Evolutionary conservation across 92 coral and sea anemone species (phyloP), one percentile per base, ranked within the genome.

Genomic region (Isaurus tuberculatus): DNA sequence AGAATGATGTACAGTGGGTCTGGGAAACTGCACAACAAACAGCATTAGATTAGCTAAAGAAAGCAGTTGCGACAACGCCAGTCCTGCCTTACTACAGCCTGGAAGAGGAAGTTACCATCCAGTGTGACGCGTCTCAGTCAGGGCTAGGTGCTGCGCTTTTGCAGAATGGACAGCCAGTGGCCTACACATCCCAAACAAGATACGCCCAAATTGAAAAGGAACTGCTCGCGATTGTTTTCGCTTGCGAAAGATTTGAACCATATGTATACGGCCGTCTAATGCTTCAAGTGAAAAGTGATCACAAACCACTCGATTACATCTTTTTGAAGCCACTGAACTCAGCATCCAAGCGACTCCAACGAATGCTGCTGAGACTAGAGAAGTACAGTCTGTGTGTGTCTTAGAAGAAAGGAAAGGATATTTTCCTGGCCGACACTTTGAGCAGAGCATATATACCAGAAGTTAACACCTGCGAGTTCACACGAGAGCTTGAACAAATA

Each of bases 391-490:
- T 65, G 36, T 15, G 17, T 1, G 70, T 65, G 34, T 15, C 19
- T 16, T 27, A 65, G 2, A 65, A 65, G 70, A 65, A 65, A 28
- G 70, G 70, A 28, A 65, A 65, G 19, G 17, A 65, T 13, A 65
- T 65, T 34, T 65, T 27, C 36, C 20, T 64, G 69, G 69, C 69
- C 34, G 36, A 64, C 36, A 64, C 69, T 9, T 36, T 64, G 16
- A 27, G 36, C 33, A 37, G 90, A 42, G 88, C 93, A 0, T 84
- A 48, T 63, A 68, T 77, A 27, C 88, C 86, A 9, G 90, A 83
- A 46, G 89, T 83, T 2, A 84, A 79, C 32, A 70, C 85, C 2
- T 66, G 77, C 28, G 85, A 74, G 20, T 79, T 84, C 42, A 73
- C 43, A 37, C 66, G 68, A 28, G 88, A 77, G 64, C 33, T 82